Percentiles rank a stretch among this genome's conserved stretches.
Conservation (phyloP, 2,797 vertebrate genomes). For the Zalophus californianus region DNA sequence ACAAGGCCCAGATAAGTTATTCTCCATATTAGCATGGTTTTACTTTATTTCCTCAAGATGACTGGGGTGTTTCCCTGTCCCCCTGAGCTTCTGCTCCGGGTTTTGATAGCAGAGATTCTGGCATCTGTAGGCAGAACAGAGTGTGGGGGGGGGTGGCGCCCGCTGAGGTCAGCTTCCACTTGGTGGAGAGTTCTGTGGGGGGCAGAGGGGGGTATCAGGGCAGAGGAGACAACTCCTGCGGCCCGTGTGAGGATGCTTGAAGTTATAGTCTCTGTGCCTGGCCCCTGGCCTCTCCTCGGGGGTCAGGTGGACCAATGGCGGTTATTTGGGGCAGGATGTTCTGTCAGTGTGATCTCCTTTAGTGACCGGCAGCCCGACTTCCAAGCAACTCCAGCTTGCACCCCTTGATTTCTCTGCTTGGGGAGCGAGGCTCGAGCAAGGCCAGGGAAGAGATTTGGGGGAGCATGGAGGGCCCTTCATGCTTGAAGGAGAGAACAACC, state of each 20-base stretch:
- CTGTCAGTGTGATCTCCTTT: fast-evolving
- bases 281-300: background rate
- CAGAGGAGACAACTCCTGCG: background rate
- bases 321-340: background rate
- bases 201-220: fast-evolving
- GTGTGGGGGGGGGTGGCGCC: fast-evolving
- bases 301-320: too few relatives aligned
- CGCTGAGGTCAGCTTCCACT: background rate
- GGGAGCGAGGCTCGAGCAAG: background rate
- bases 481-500: background rate
- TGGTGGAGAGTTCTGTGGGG: background rate
- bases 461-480: fast-evolving
- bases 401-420: fast-evolving
- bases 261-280: fast-evolving
- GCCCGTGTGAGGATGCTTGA: background rate
- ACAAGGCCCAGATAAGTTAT: background rate
- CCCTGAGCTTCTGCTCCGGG: fast-evolving
- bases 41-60: background rate
- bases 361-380: background rate
- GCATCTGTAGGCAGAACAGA: background rate
- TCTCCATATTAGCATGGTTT: background rate
- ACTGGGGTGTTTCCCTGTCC: fast-evolving
- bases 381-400: fast-evolving
- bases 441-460: background rate
- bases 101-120: background rate